Percentiles rank a stretch among this genome's conserved stretches.
phyloP scores from a whole-genome alignment of 2,797 vertebrate species.

The Pseudopleuronectes americanus region DNA sequence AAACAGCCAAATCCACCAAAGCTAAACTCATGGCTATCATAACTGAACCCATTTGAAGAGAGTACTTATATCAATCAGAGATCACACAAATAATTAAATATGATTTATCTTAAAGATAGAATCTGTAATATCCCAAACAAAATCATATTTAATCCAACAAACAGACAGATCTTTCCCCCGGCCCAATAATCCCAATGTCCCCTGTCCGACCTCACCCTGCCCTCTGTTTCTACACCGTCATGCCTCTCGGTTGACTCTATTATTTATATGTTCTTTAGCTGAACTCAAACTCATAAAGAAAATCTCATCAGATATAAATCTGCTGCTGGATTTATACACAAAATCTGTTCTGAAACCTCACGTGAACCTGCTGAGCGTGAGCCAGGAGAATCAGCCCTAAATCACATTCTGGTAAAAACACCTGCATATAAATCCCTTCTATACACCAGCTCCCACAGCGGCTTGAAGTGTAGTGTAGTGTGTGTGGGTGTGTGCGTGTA shows the following conservation, averaged over 20 bases:
- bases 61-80: background rate
- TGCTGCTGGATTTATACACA: constrained; percentile 3
- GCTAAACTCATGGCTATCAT: no score
- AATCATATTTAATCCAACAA: background rate
- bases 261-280: background rate
- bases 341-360: background rate
- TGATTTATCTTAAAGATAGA: background rate
- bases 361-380: background rate
- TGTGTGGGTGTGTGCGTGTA: no score
- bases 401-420: constrained; percentile 4
- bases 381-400: constrained; percentile 1
- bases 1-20: no score
- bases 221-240: no score
- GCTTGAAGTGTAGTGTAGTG: no score
- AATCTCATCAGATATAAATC: background rate
- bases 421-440: constrained; percentile 19
- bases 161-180: no score
- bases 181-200: no score
- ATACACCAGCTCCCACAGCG: background rate
- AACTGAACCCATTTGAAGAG: no score
- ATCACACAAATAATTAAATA: no score
- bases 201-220: no score
- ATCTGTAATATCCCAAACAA: background rate
- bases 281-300: background rate
- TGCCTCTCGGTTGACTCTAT: background rate